phyloP scores from a whole-genome alignment of 2,888 invertebrate species.

The Sinodicranocentrus sp. region DNA sequence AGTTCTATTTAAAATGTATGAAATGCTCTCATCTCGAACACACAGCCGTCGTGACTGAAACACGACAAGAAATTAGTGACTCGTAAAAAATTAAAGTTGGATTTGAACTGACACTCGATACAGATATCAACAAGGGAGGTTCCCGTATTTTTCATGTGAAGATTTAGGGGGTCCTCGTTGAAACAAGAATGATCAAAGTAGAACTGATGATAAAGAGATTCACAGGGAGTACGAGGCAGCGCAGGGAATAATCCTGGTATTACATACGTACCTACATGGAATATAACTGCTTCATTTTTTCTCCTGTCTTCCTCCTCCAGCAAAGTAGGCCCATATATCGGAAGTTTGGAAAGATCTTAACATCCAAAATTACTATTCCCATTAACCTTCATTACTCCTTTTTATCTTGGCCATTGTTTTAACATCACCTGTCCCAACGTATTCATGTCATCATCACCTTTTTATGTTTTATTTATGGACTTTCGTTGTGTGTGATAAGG shows the following conservation, averaged over 20 bases:
- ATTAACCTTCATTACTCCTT: conserved; percentile 65
- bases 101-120: conserved; percentile 64
- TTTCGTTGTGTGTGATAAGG: background rate
- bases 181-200: conserved; percentile 34
- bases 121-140: conserved; percentile 67
- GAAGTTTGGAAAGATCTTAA: conserved; percentile 40
- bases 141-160: conserved; percentile 39
- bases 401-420: conserved; percentile 60
- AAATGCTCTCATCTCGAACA: too few relatives aligned
- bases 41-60: conserved; percentile 28
- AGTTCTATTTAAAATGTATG: too few relatives aligned
- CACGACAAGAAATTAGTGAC: conserved; percentile 67
- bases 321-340: conserved; percentile 28
- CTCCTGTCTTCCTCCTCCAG: background rate
- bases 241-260: background rate
- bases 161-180: conserved; percentile 7
- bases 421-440: conserved; percentile 59
- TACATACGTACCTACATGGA: background rate
- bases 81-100: conserved; percentile 57
- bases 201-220: conserved; percentile 31
- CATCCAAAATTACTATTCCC: conserved; percentile 49
- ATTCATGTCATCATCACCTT: conserved; percentile 51
- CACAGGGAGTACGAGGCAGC: background rate
- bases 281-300: conserved; percentile 3
- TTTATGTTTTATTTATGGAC: conserved; percentile 34